These are phyloP conservation scores for Panagrolaimus sp. DNA, from an alignment of 1,140 invertebrate species.

Conservation along the genomic window DNA sequence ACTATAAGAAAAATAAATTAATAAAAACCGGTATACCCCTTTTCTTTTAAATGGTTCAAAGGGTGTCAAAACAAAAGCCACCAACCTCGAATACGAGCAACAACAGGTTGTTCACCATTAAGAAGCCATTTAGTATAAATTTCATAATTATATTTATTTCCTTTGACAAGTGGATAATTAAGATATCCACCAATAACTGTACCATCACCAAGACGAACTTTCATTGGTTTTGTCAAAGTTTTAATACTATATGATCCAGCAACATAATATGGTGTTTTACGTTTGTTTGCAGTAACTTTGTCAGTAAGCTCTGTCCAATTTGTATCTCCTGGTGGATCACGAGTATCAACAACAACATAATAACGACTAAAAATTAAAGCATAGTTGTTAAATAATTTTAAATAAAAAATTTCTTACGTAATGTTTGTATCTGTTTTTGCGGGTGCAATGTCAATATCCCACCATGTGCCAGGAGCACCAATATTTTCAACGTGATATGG, in stretches of 20 bases:
- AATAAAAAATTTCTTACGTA: constrained; percentile 43
- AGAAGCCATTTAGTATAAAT: constrained; percentile 55
- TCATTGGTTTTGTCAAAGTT: constrained; percentile 43
- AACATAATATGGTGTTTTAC: constrained; percentile 55
- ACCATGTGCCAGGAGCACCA: constrained; percentile 45
- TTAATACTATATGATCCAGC: constrained; percentile 51
- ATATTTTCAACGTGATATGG: constrained; percentile 56
- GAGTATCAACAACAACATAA: constrained; percentile 56
- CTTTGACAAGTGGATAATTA: constrained; percentile 56
- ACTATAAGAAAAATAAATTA: not conserved
- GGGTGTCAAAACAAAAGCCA: not conserved
- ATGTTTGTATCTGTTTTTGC: constrained; percentile 55
- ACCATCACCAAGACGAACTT: constrained; percentile 49
- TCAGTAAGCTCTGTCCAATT: constrained; percentile 58
- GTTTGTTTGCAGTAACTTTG: constrained; percentile 55
- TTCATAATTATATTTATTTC: constrained; percentile 58
- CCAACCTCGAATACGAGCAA: constrained; percentile 49
- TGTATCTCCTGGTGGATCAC: constrained; percentile 56
- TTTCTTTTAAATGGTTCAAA: not conserved
- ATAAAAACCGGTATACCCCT: constrained; percentile 1
- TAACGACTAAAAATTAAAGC: constrained; percentile 42
- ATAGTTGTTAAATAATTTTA: not conserved
- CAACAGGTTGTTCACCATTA: constrained; percentile 44
- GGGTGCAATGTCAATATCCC: constrained; percentile 52
- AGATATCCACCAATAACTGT: constrained; percentile 55